Evolutionary conservation across 2,888 invertebrate species (phyloP), one percentile per base, ranked within the genome.

Genomic region (Electrophaes corylata): DNA sequence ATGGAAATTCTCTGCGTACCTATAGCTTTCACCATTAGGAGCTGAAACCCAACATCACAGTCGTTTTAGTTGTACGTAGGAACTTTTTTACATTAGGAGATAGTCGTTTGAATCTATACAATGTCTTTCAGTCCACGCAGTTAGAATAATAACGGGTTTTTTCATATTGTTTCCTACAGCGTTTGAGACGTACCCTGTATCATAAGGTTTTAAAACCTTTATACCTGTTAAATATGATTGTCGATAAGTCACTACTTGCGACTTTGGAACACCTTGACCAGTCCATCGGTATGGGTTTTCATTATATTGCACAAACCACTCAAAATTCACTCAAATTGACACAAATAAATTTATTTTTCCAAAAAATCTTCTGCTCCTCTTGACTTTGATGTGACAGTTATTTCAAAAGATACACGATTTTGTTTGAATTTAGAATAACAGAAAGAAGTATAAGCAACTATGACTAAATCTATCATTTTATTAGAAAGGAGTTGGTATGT

Each of bases 391-490:
- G 57, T 66, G 64, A 66, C 60, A 48, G 61, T 4, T 47, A 33
- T 29, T 70, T 70, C 64, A 75, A 73, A 73, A 72, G 71, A 71
- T 66, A 57, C 57, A 54, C 67, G 66, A 55, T 71, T 65, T 65
- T 49, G 54, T 76, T 77, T 70, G 60, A 76, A 77, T 71, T 69
- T 69, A 67, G 75, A 76, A 78, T 57, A 47, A 23, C n/a, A 16
- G 16, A 18, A 31, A 29, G 23, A 19, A 49, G 53, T 40, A 5
- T 41, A 10, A 33, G 1, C 8, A 16, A 12, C 14, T 44, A 16
- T 26, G 26, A 29, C 3, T 23, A 14, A 8, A 14, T 26, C 3
- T 8, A 46, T 19, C 14, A 23, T 19, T 40, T 41, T 23, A 16
- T 16, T 8, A 37, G 16, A 6, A 37, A 37, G 16, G 37, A 37